Percentiles rank a stretch among this genome's conserved stretches.
These are phyloP conservation scores for Phrynosoma blainvillii DNA, from an alignment of 2,113 vertebrate genomes.

Conservation along the genomic window DNA sequence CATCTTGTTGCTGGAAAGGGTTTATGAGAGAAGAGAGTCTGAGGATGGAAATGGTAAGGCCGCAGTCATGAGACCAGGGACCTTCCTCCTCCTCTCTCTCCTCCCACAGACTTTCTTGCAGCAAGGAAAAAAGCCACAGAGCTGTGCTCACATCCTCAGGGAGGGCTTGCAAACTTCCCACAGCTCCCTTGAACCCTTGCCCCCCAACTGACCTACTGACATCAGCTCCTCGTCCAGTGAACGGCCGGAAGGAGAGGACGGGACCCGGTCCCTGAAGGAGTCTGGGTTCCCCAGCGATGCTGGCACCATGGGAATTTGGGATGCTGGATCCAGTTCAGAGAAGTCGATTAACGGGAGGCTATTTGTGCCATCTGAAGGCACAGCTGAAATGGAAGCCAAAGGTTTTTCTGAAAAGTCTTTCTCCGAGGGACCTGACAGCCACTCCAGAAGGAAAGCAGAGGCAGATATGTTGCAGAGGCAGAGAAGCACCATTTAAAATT, in stretches of 20 bases:
- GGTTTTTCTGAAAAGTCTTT: background rate
- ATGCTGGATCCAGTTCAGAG: constrained; percentile 69
- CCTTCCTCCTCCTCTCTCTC: too few species aligned
- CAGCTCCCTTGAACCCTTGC: background rate
- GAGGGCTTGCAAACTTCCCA: background rate
- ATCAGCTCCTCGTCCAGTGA: constrained; percentile 33
- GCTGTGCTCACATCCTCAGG: fast-evolving
- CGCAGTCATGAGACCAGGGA: background rate
- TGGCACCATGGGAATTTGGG: background rate
- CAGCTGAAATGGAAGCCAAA: background rate
- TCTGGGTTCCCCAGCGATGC: fast-evolving
- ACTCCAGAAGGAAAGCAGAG: too few species aligned
- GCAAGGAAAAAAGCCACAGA: background rate
- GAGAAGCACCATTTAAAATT: too few species aligned
- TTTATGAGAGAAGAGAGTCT: background rate
- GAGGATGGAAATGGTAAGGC: background rate
- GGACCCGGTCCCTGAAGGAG: background rate
- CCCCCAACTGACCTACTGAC: constrained; percentile 68
- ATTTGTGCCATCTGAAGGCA: constrained; percentile 61
- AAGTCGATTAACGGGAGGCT: constrained; percentile 87
- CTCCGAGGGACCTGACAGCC: too few species aligned
- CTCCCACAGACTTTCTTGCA: background rate
- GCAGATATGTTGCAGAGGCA: too few species aligned
- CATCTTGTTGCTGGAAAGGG: background rate
- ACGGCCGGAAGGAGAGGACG: constrained; percentile 31